A percentile compares a stretch with the other conserved stretches of the same genome.
Evolutionary conservation across 2,888 invertebrate genomes (phyloP).

Genomic region (Eudasyphora cyanicolor): DNA sequence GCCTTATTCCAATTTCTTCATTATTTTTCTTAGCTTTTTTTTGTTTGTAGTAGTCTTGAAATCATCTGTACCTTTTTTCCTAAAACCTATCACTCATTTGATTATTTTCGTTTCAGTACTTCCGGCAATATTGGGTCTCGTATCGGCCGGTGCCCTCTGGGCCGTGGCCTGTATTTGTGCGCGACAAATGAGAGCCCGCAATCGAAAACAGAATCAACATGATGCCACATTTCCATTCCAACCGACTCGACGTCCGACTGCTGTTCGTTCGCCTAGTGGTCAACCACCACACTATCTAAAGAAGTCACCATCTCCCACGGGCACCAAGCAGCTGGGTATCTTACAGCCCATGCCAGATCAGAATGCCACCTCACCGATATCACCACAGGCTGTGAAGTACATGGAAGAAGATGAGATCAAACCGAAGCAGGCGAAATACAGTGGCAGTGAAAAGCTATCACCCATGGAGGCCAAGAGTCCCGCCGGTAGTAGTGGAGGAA

Average conservation of each 20-base stretch:
- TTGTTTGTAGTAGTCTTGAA: background rate
- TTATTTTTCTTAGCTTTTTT: background rate
- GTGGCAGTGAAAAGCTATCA: conserved; percentile 67
- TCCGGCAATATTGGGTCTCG: conserved; percentile 79
- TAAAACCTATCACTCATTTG: background rate
- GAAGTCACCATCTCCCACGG: conserved; percentile 95
- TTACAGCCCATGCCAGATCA: conserved; percentile 77
- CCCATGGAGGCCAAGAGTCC: conserved; percentile 72
- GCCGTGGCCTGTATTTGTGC: conserved; percentile 79
- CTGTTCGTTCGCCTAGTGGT: conserved; percentile 92
- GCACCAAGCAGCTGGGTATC: conserved; percentile 78
- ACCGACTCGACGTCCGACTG: conserved; percentile 80
- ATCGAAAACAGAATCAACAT: conserved; percentile 78
- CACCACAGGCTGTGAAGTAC: conserved; percentile 76
- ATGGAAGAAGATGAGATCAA: conserved; percentile 78
- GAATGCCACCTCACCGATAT: conserved; percentile 75
- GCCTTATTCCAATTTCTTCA: background rate
- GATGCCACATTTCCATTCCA: conserved; percentile 79
- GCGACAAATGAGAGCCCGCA: conserved; percentile 76
- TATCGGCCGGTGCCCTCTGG: conserved; percentile 78
- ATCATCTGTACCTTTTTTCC: too few relatives aligned
- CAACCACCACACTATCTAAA: conserved; percentile 90
- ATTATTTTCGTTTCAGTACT: conserved; percentile 72
- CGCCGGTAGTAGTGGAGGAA: conserved; percentile 55
- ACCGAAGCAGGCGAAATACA: conserved; percentile 70